Conservation (phyloP, 2,113 vertebrate genomes). For the Toxotes jaculatrix region DNA sequence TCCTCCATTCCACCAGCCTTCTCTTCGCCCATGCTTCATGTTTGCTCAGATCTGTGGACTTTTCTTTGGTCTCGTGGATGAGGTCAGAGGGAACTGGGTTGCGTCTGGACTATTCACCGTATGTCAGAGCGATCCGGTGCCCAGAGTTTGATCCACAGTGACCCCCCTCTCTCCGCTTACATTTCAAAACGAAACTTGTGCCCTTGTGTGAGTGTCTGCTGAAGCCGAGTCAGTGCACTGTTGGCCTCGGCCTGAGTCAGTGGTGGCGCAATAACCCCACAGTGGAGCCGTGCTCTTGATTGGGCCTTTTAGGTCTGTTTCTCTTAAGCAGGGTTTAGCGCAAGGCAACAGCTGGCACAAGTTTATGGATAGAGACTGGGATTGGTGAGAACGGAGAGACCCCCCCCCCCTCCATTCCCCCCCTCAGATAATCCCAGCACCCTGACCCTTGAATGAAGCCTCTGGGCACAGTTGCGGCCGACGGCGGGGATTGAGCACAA, state of each 20-base stretch:
- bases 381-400: conserved; percentile 46
- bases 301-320: conserved; percentile 78
- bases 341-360: conserved; percentile 80
- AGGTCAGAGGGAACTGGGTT: not conserved
- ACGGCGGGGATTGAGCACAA: conserved; percentile 50
- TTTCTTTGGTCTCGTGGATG: not conserved
- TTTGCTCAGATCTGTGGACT: not conserved
- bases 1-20: not conserved
- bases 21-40: too few species aligned
- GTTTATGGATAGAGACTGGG: conserved; percentile 67
- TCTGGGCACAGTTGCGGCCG: conserved; percentile 41
- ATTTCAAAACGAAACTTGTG: not conserved
- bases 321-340: conserved; percentile 76
- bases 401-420: not conserved
- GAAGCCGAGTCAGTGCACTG: conserved; percentile 20
- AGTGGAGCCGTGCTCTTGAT: conserved; percentile 40
- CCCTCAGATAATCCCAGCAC: conserved; percentile 71
- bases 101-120: not conserved
- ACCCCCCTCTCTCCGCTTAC: not conserved
- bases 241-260: conserved; percentile 21
- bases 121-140: not conserved
- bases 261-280: conserved; percentile 70
- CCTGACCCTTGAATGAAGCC: conserved; percentile 68
- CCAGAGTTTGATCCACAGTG: not conserved
- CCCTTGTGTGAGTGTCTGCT: not conserved